Evolutionary conservation across 2,113 vertebrate genomes (phyloP).

Genomic region (Syngnathus scovelli): DNA sequence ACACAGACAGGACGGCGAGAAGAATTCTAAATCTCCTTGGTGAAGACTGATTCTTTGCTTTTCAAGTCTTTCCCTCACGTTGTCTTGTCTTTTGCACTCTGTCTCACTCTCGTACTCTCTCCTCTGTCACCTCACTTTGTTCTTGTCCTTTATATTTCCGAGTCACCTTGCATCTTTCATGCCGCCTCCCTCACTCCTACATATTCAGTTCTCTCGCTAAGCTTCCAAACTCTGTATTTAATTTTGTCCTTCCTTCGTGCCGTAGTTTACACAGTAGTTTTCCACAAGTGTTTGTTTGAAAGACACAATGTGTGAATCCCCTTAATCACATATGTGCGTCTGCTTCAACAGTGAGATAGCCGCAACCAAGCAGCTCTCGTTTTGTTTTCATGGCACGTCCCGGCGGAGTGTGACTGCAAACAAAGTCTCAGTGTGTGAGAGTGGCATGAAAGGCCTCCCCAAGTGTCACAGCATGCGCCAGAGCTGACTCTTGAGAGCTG

Average conservation of each 20-base stretch:
- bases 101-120: conserved; percentile 15
- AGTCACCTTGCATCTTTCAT: conserved; percentile 38
- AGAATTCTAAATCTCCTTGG: conserved; percentile 49
- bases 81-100: conserved; percentile 21
- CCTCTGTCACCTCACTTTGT: conserved; percentile 28
- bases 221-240: conserved; percentile 36
- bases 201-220: conserved; percentile 49
- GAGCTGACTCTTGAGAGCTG: conserved; percentile 45
- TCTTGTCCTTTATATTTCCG: conserved; percentile 42
- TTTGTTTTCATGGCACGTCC: conserved; percentile 70
- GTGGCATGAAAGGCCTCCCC: conserved; percentile 43
- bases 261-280: conserved; percentile 40
- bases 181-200: conserved; percentile 30
- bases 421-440: conserved; percentile 72
- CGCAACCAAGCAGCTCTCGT: conserved; percentile 43
- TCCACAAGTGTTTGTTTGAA: conserved; percentile 22
- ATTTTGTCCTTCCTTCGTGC: conserved; percentile 24
- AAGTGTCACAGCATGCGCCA: conserved; percentile 50
- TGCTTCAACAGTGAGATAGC: conserved; percentile 29
- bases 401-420: conserved; percentile 60
- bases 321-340: conserved; percentile 24
- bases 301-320: conserved; percentile 1
- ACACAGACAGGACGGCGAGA: conserved; percentile 39
- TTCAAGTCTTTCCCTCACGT: conserved; percentile 19
- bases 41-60: conserved; percentile 28